A percentile compares a stretch with the other conserved stretches of the same genome.
Conservation (phyloP, 2,797 vertebrate species). For the Catharus ustulatus region DNA sequence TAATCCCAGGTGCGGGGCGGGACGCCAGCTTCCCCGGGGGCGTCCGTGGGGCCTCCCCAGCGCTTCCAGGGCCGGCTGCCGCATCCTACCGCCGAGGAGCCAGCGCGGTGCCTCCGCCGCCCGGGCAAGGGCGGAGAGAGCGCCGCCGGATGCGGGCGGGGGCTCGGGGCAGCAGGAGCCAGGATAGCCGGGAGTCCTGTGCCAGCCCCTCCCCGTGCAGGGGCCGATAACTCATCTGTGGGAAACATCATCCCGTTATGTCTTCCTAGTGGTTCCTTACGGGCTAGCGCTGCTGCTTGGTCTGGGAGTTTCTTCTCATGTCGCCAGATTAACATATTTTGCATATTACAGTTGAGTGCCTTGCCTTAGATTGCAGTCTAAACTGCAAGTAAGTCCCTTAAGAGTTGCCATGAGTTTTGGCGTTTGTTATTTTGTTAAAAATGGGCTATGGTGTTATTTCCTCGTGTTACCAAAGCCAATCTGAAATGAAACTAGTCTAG, state of each 20-base stretch:
- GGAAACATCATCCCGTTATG: not conserved
- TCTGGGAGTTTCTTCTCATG: not conserved
- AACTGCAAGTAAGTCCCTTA: conserved; percentile 61
- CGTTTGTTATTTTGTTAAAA: conserved; percentile 76
- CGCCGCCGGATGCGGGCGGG: not conserved
- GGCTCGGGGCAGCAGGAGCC: not conserved
- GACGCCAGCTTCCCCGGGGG: not conserved
- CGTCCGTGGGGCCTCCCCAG: not conserved
- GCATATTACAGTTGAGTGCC: conserved; percentile 53
- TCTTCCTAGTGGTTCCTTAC: conserved; percentile 42
- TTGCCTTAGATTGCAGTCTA: conserved; percentile 66
- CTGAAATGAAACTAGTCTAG: conserved; percentile 76
- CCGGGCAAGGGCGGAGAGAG: too few species aligned
- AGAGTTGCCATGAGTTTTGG: conserved; percentile 70
- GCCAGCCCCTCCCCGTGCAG: not conserved
- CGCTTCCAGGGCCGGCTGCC: not conserved
- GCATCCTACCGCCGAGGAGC: not conserved
- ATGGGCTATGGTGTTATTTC: conserved; percentile 47
- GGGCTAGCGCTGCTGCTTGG: conserved; percentile 32
- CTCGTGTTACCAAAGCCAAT: conserved; percentile 70
- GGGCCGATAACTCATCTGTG: not conserved
- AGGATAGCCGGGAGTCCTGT: not conserved
- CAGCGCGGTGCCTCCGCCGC: not conserved
- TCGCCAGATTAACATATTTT: conserved; percentile 54
- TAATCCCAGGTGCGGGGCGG: not conserved